phyloP scores from a whole-genome alignment of 2,113 vertebrate genomes.

The Pseudolaguvia tuberculata region DNA sequence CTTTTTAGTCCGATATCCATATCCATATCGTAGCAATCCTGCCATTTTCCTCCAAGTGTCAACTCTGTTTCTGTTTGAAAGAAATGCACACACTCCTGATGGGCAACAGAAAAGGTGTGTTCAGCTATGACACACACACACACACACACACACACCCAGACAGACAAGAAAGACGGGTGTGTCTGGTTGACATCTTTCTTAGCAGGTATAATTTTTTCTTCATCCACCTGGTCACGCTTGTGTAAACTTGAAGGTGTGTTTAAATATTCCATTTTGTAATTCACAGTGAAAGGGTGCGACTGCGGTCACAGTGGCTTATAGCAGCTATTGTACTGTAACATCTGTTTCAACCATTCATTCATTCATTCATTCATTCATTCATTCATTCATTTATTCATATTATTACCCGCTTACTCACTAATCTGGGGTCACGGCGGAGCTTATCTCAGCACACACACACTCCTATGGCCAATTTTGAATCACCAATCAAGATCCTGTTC shows the following conservation, averaged over 20 bases:
- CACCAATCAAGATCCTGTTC: too few species aligned
- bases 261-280: neutral
- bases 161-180: conserved; percentile 69
- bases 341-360: neutral
- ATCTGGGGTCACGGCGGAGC: too few species aligned
- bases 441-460: too few species aligned
- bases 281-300: neutral
- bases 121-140: conserved; percentile 51
- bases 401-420: too few species aligned
- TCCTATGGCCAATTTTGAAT: too few species aligned
- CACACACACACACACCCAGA: conserved; percentile 49
- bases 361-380: too few species aligned
- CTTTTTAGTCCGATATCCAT: neutral
- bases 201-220: neutral
- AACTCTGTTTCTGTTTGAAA: neutral
- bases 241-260: neutral
- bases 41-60: neutral
- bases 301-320: neutral
- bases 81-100: neutral
- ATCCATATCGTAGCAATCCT: neutral
- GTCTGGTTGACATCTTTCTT: conserved; percentile 56
- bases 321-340: neutral
- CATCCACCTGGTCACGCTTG: neutral
- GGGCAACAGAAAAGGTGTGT: conserved; percentile 47
- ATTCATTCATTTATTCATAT: too few species aligned